Evolutionary conservation across 2,888 invertebrate genomes (phyloP).

Genomic region (Torymus auratus): DNA sequence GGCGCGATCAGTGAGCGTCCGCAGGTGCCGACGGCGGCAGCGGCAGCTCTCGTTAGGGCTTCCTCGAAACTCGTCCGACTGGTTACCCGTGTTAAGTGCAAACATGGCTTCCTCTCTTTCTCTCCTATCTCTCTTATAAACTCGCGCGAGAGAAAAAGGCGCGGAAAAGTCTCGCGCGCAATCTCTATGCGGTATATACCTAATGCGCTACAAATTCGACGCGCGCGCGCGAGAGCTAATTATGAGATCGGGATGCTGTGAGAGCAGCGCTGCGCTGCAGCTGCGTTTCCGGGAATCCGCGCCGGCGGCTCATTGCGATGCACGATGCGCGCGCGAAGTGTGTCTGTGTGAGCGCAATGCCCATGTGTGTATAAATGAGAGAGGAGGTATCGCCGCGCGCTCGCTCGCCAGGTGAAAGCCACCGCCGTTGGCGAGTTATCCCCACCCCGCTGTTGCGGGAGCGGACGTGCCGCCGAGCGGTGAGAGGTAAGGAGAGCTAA

Average conservation of each 20-base stretch:
- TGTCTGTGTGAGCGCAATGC: background rate
- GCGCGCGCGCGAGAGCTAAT: conserved; percentile 56
- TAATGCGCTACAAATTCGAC: conserved; percentile 64
- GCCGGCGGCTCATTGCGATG: background rate
- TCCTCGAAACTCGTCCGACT: conserved; percentile 64
- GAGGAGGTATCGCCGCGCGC: too few relatives aligned
- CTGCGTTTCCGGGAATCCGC: background rate
- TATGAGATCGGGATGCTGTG: conserved; percentile 51
- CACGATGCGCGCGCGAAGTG: too few relatives aligned
- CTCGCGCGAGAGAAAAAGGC: conserved; percentile 54
- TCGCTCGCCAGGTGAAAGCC: conserved; percentile 20
- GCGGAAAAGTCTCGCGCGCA: conserved; percentile 61
- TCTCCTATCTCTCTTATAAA: conserved; percentile 14
- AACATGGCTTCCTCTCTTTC: conserved; percentile 60
- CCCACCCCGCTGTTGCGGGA: too few relatives aligned
- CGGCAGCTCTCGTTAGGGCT: conserved; percentile 60
- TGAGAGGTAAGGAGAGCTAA: background rate
- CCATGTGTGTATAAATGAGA: background rate
- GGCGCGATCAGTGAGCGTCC: conserved; percentile 56
- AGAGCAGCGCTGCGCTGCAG: conserved; percentile 16
- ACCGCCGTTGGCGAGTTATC: background rate
- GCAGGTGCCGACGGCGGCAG: conserved; percentile 59
- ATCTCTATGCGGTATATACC: conserved; percentile 38
- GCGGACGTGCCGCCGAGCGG: too few relatives aligned
- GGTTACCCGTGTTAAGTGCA: conserved; percentile 58